A percentile compares a stretch with the other conserved stretches of the same genome.
Conservation (phyloP, 1,140 invertebrate genomes). For the Zeugodacus cucurbitae region DNA sequence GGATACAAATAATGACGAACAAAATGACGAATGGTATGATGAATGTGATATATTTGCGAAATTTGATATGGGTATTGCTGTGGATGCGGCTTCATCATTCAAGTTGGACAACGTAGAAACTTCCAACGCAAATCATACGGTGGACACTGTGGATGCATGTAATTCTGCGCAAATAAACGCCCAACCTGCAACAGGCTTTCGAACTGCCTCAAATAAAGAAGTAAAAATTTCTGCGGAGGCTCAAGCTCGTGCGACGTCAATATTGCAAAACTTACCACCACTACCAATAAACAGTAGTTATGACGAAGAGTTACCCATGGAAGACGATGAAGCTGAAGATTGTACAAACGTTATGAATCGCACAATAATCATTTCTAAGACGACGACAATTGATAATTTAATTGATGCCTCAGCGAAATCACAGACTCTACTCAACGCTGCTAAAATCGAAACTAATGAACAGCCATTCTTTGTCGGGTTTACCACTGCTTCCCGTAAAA, state of each 20-base stretch:
- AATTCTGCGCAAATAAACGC: not conserved
- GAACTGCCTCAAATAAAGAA: slow-evolving; percentile 39
- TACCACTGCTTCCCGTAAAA: not conserved
- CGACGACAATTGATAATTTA: not conserved
- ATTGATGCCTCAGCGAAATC: not conserved
- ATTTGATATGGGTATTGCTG: not conserved
- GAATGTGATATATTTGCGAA: slow-evolving; percentile 44
- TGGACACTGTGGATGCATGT: not conserved
- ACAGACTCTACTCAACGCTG: not conserved
- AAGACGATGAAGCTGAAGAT: not conserved
- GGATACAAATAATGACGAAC: not conserved
- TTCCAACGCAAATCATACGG: not conserved
- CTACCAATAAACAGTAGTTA: not conserved
- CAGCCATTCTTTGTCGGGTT: not conserved
- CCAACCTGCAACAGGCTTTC: not conserved
- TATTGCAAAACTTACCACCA: not conserved
- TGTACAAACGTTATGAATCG: not conserved
- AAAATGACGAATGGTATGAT: slow-evolving; percentile 41
- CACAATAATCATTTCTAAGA: not conserved
- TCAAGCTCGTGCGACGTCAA: not conserved
- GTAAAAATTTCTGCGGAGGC: slow-evolving; percentile 36
- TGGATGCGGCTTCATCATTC: not conserved
- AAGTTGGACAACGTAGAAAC: not conserved
- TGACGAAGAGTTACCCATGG: not conserved
- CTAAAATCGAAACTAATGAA: not conserved